Percentiles rank a stretch among this genome's conserved stretches.
These are phyloP conservation scores for Erethizon dorsatum DNA, from an alignment of 2,797 vertebrate genomes.

Conservation along the genomic window DNA sequence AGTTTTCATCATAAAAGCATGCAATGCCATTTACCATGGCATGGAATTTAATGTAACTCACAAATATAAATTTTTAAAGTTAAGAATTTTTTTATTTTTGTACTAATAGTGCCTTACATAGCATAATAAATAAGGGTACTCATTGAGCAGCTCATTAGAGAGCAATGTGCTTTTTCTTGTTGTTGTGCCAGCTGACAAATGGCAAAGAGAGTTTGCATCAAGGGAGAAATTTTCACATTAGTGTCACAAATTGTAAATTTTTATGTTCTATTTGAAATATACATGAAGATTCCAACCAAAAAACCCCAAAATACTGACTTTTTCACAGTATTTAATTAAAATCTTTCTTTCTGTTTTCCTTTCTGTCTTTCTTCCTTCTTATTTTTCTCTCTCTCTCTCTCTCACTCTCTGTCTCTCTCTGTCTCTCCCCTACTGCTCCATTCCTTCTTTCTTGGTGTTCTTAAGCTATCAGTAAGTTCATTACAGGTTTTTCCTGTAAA, in stretches of 20 bases:
- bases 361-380: background rate
- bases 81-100: conserved; percentile 17
- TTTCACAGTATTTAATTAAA: background rate
- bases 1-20: conserved; percentile 36
- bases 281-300: background rate
- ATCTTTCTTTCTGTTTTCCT: background rate
- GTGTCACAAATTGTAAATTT: background rate
- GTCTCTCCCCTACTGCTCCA: background rate
- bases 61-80: conserved; percentile 61
- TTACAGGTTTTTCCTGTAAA: background rate
- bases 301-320: background rate
- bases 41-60: conserved; percentile 61
- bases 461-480: conserved; percentile 20
- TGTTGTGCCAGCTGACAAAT: conserved; percentile 39
- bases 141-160: conserved; percentile 1
- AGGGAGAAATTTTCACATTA: conserved; percentile 48
- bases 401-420: too few relatives aligned
- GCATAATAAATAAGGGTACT: conserved; percentile 38
- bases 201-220: conserved; percentile 19
- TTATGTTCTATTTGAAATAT: conserved; percentile 57
- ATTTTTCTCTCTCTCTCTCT: accelerated
- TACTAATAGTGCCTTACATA: background rate
- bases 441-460: background rate
- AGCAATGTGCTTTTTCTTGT: background rate
- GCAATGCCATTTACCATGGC: background rate